phyloP scores from a whole-genome alignment of 2,888 invertebrate species.

The Plebejus argus region DNA sequence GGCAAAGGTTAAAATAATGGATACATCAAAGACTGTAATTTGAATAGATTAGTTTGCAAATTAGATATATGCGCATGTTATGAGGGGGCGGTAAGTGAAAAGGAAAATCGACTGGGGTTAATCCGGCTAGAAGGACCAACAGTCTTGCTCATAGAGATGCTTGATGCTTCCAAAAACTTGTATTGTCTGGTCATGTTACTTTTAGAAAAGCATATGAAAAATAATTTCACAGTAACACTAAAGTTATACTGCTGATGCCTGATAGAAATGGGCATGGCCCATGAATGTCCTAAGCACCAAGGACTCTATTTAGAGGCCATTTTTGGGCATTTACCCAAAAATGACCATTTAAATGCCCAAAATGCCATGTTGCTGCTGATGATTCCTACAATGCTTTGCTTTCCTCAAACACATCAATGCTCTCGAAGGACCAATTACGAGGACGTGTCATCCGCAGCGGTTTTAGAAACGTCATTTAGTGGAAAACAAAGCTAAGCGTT shows the following conservation, averaged over 20 bases:
- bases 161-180: too few species aligned
- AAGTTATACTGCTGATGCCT: too few species aligned
- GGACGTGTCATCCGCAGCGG: constrained; percentile 26
- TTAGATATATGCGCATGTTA: constrained; percentile 62
- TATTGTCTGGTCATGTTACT: too few species aligned
- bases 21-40: constrained; percentile 63
- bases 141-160: background rate
- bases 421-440: constrained; percentile 23
- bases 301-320: too few species aligned
- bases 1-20: constrained; percentile 58
- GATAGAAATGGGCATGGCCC: too few species aligned
- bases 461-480: constrained; percentile 59
- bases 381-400: constrained; percentile 36
- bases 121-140: constrained; percentile 13
- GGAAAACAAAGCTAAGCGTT: constrained; percentile 77
- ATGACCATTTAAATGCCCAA: too few species aligned
- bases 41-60: constrained; percentile 70
- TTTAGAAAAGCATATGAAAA: too few species aligned
- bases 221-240: too few species aligned
- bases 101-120: constrained; percentile 5
- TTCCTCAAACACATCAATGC: constrained; percentile 7
- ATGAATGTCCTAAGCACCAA: too few species aligned
- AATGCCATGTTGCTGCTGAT: background rate
- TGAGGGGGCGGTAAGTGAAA: constrained; percentile 45
- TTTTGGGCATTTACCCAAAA: background rate